phyloP scores from a whole-genome alignment of 2,113 vertebrate species.

The Scatophagus argus region DNA sequence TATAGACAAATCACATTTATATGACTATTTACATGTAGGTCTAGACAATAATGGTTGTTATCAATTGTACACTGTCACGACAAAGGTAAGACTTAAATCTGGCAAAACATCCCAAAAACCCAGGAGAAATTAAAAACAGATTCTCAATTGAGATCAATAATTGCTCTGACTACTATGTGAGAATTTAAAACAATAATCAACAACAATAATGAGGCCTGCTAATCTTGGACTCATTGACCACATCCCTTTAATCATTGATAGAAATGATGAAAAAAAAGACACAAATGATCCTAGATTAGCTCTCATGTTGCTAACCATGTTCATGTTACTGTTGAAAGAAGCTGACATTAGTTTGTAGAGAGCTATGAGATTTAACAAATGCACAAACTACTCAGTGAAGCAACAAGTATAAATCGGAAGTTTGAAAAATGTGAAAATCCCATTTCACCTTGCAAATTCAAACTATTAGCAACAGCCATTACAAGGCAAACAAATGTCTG shows the following conservation, averaged over 20 bases:
- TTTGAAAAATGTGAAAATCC: not conserved
- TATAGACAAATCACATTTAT: not conserved
- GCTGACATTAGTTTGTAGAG: too few relatives aligned
- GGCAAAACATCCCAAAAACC: not conserved
- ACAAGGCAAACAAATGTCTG: not conserved
- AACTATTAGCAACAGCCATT: not conserved
- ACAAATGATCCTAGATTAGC: not conserved
- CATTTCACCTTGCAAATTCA: not conserved
- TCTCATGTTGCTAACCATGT: too few relatives aligned
- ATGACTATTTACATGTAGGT: not conserved
- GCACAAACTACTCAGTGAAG: not conserved
- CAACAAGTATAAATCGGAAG: not conserved
- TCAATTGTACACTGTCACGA: not conserved
- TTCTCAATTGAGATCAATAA: not conserved
- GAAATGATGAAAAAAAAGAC: not conserved
- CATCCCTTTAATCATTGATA: not conserved
- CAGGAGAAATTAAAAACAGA: not conserved
- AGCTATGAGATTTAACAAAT: not conserved
- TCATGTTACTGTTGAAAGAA: too few relatives aligned
- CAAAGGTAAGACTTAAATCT: not conserved
- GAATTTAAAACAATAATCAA: too few relatives aligned
- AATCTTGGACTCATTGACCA: constrained; percentile 1
- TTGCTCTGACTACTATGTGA: not conserved
- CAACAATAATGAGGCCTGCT: too few relatives aligned
- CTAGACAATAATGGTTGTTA: not conserved